Base-by-base conservation (phyloP, 2,888 invertebrate species). In the Nomada fabriciana region DNA sequence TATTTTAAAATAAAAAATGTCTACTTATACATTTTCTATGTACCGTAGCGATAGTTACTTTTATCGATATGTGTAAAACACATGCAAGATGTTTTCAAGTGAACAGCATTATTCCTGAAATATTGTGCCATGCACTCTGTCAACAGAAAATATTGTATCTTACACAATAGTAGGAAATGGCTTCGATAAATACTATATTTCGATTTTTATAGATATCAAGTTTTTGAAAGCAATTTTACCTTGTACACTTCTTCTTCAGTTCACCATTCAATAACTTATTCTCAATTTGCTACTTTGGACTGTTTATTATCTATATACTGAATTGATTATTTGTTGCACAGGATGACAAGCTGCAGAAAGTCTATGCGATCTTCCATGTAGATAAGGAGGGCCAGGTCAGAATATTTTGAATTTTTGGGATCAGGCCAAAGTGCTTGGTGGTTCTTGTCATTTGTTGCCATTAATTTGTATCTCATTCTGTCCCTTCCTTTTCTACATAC, bases 321-420 rank as follows among this genome's bases (percentile, higher is more conserved):
- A 89, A 88, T 87, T 90, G 80, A 89, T 87, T 91, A 86, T 93
- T 92, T 94, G 88, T 92, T 92, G 89, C 91, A 90, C 92, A 94
- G 94, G 94, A 94, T 91, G 93, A 94, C 89, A 94, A 94, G 91
- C 91, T 89, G 90, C 94, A 94, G 91, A 94, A 94, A 93, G 92
- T 94, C 92, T 93, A 92, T 92, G 94, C 94, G 82, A 93, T 94
- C 91, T 92, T 94, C 92, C 94, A 93, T 92, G 92, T 94, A 93
- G 94, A 94, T 92, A 93, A 94, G 91, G 94, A 94, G 90, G 94
- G 93, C 89, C 94, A 94, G 94, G 94, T 94, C 88, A 93, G 93
- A 92, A 89, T 86, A 89, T 90, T 92, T 91, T 86, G 83, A 80
- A 91, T 91, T 89, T 86, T 90, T 88, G 88, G 88, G 85, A 88